These are phyloP conservation scores for Regulus satrapa DNA, from an alignment of 2,113 vertebrate genomes.

Conservation along the genomic window DNA sequence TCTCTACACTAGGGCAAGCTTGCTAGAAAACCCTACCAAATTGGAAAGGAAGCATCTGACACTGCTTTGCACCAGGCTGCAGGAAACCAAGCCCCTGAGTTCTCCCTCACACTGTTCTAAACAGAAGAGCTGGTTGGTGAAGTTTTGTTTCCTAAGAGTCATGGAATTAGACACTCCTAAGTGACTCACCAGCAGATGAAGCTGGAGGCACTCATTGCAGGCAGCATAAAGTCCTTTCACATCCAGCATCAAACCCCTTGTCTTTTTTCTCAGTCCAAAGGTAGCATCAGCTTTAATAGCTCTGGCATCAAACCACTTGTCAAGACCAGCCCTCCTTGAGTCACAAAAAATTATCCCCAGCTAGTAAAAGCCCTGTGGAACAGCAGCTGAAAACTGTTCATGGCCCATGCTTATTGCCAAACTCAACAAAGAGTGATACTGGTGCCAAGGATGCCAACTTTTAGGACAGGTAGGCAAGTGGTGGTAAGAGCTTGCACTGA, in stretches of 20 bases:
- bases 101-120: not conserved
- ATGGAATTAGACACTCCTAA: not conserved
- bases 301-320: not conserved
- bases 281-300: conserved; percentile 22
- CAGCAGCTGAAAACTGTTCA: not conserved
- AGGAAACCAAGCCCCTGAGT: not conserved
- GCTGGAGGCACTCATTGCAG: not conserved
- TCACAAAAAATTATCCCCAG: not conserved
- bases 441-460: not conserved
- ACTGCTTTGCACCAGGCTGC: not conserved
- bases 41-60: not conserved
- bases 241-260: not conserved
- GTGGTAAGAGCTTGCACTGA: not conserved
- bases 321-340: not conserved
- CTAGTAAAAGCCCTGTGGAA: not conserved
- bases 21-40: not conserved
- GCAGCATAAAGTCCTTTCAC: not conserved
- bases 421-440: not conserved
- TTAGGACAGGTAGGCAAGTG: not conserved
- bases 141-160: not conserved
- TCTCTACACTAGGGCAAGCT: not conserved
- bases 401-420: not conserved
- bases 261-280: conserved; percentile 8
- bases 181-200: conserved; percentile 17
- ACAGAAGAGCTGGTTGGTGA: not conserved